phyloP scores from a whole-genome alignment of 35 echinoderm and acorn worm species.

The Apostichopus californicus region DNA sequence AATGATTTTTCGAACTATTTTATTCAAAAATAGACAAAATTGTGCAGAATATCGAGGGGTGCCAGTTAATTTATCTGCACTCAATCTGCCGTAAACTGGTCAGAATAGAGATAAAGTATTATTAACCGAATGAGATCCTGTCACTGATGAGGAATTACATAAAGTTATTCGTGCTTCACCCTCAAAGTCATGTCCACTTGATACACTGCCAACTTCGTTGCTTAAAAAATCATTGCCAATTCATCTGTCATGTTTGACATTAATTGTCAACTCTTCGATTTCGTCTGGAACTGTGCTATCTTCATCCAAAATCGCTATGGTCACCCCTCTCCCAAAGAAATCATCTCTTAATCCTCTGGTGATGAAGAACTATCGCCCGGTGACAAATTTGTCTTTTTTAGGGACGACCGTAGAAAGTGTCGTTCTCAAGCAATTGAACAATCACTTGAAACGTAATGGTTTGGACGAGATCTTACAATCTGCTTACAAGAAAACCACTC shows the following conservation, averaged over 20 bases:
- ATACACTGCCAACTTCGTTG: neutral
- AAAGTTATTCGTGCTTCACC: neutral
- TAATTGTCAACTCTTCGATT: neutral
- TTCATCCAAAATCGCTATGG: slow-evolving; percentile 5
- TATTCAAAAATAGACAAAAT: slow-evolving; percentile 26
- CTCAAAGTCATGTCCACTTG: neutral
- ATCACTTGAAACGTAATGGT: neutral
- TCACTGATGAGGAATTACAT: neutral
- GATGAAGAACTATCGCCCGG: slow-evolving; percentile 23
- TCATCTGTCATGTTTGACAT: neutral
- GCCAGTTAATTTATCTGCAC: neutral
- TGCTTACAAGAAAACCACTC: slow-evolving; percentile 33
- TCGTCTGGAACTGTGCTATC: neutral
- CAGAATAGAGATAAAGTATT: too few relatives aligned
- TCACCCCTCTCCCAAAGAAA: slow-evolving; percentile 25
- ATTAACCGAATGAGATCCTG: too few relatives aligned
- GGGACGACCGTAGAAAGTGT: slow-evolving; percentile 17
- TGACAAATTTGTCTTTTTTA: slow-evolving; percentile 16
- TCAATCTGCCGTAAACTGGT: neutral
- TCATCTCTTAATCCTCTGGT: neutral
- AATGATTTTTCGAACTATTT: slow-evolving; percentile 1
- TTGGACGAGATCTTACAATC: slow-evolving; percentile 27
- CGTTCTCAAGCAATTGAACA: slow-evolving; percentile 17
- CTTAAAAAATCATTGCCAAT: neutral
- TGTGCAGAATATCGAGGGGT: neutral